Evolutionary conservation across 2,113 vertebrate genomes (phyloP).

Genomic region (Malurus elegans): DNA sequence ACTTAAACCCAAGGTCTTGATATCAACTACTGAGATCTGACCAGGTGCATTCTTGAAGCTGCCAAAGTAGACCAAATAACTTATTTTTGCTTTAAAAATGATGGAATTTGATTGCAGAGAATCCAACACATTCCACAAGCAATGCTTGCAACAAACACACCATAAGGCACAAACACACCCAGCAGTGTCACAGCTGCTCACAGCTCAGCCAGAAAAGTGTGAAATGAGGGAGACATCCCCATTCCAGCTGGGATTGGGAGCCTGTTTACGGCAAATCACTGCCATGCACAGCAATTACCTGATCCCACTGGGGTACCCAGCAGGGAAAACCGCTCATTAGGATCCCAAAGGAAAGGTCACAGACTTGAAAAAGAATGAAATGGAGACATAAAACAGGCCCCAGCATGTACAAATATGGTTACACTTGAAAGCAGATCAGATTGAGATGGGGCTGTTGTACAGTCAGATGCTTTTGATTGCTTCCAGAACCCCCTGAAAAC

Average conservation of each 20-base stretch:
- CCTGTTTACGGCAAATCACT: background rate
- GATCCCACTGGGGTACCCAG: background rate
- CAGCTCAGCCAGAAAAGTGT: background rate
- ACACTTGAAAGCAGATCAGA: conserved; percentile 21
- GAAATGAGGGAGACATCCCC: background rate
- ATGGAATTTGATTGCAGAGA: rapidly evolving
- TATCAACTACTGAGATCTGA: background rate
- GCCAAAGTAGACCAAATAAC: background rate
- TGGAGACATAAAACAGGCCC: conserved; percentile 22
- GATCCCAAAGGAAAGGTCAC: conserved; percentile 37
- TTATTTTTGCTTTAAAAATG: background rate
- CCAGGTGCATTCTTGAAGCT: background rate
- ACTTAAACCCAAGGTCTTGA: background rate
- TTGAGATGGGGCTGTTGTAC: background rate
- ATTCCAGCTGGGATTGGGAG: background rate
- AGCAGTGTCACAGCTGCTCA: background rate
- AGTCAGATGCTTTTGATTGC: conserved; percentile 24
- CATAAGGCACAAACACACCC: background rate
- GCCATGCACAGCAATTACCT: background rate
- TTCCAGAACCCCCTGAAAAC: conserved; percentile 20
- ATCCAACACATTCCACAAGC: background rate
- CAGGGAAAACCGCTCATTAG: conserved; percentile 39
- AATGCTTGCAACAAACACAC: background rate
- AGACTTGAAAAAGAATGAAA: conserved; percentile 9
- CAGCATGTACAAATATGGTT: conserved; percentile 39